Percentiles rank a stretch among this genome's conserved stretches.
These are phyloP conservation scores for Colletes latitarsis DNA, from an alignment of 1,140 invertebrate genomes.

Conservation along the genomic window DNA sequence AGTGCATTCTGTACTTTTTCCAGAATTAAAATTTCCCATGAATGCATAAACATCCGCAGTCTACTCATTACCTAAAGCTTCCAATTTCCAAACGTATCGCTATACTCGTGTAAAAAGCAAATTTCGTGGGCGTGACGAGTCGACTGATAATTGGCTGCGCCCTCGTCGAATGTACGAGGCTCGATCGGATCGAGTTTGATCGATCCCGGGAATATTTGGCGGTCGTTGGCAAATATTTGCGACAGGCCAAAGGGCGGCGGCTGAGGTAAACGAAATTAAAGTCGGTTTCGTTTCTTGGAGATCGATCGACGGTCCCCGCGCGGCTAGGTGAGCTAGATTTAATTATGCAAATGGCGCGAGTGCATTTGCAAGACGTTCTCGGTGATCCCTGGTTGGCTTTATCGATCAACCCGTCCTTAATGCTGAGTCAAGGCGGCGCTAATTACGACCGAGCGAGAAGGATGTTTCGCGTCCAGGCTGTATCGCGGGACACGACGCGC, in stretches of 20 bases:
- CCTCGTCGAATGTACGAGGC: too few species aligned
- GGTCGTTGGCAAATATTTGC: background rate
- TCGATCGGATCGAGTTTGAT: background rate
- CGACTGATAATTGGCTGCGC: too few species aligned
- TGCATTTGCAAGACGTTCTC: slow-evolving; percentile 2
- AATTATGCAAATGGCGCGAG: slow-evolving; percentile 12
- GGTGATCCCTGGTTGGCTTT: slow-evolving; percentile 4
- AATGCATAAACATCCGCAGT: too few species aligned
- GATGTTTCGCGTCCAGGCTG: background rate
- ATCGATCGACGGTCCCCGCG: background rate
- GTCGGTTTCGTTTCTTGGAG: background rate
- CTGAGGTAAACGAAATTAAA: background rate
- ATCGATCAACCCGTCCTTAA: slow-evolving; percentile 1
- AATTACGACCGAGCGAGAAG: background rate
- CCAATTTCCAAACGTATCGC: too few species aligned
- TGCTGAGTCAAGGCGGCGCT: background rate
- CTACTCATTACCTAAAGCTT: too few species aligned
- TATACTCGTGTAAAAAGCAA: too few species aligned
- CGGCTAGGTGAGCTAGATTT: background rate
- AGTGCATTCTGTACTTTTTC: too few species aligned
- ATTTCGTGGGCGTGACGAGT: too few species aligned
- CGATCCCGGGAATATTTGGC: background rate
- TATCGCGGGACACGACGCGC: background rate
- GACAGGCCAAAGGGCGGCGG: background rate
- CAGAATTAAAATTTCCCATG: too few species aligned